Conservation (phyloP, 2,113 vertebrate genomes). For the Calidris pygmaea region DNA sequence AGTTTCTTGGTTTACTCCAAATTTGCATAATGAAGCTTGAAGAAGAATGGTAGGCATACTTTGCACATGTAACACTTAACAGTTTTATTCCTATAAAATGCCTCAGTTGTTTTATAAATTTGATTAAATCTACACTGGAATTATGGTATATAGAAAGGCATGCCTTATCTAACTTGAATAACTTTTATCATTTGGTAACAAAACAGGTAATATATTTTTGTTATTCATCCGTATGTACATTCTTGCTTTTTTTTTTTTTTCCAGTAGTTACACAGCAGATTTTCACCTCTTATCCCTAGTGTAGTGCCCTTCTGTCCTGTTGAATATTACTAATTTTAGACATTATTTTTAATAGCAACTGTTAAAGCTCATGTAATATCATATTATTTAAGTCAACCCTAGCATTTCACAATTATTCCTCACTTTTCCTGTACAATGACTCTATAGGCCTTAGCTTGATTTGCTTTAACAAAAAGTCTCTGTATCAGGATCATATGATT, state of each 20-base stretch:
- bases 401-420: conserved; percentile 38
- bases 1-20: not conserved
- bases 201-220: not conserved
- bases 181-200: not conserved
- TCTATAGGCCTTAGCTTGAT: not conserved
- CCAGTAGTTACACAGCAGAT: not conserved
- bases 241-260: not conserved
- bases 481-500: not conserved
- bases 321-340: conserved; percentile 27
- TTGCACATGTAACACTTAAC: not conserved
- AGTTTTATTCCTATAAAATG: not conserved
- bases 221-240: not conserved
- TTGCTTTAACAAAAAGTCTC: not conserved
- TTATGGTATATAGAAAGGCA: not conserved
- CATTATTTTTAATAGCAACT: conserved; percentile 44
- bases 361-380: conserved; percentile 22
- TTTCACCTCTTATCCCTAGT: not conserved
- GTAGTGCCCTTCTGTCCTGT: not conserved
- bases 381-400: not conserved
- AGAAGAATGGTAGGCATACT: not conserved
- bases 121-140: not conserved
- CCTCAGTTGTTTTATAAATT: not conserved
- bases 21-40: not conserved
- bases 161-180: not conserved
- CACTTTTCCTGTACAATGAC: not conserved